phyloP scores from a whole-genome alignment of 2,113 vertebrate species.

The Oxyura jamaicensis region DNA sequence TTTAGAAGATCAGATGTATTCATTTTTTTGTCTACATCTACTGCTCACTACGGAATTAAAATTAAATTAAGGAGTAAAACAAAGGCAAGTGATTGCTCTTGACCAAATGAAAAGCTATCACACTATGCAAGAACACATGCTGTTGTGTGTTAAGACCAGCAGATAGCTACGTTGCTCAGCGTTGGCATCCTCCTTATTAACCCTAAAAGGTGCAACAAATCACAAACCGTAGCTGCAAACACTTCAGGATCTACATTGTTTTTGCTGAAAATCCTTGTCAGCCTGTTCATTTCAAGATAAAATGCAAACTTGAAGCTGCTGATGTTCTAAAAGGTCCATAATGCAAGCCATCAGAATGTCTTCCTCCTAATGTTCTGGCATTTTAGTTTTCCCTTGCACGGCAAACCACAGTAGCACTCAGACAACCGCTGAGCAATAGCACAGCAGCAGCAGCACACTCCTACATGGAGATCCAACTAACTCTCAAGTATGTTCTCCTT shows the following conservation, averaged over 20 bases:
- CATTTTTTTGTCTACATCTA: background rate
- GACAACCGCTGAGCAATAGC: background rate
- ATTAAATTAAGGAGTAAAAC: background rate
- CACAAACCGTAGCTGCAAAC: background rate
- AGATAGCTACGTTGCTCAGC: background rate
- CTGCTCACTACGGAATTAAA: background rate
- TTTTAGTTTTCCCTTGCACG: background rate
- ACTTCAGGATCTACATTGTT: background rate
- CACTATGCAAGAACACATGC: background rate
- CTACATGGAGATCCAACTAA: background rate
- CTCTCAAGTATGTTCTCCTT: background rate
- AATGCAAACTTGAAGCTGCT: background rate
- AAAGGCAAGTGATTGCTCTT: background rate
- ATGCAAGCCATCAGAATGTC: background rate
- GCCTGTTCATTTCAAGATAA: background rate
- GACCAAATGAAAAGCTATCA: background rate
- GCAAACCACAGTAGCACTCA: background rate
- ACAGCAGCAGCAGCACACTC: background rate
- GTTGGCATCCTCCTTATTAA: background rate
- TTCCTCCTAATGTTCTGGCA: background rate
- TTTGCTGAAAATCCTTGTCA: background rate
- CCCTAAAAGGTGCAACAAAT: background rate
- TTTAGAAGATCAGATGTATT: background rate
- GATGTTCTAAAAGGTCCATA: background rate
- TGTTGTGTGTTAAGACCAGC: background rate